phyloP scores from a whole-genome alignment of 2,888 invertebrate species.

The Embidobia sp. region DNA sequence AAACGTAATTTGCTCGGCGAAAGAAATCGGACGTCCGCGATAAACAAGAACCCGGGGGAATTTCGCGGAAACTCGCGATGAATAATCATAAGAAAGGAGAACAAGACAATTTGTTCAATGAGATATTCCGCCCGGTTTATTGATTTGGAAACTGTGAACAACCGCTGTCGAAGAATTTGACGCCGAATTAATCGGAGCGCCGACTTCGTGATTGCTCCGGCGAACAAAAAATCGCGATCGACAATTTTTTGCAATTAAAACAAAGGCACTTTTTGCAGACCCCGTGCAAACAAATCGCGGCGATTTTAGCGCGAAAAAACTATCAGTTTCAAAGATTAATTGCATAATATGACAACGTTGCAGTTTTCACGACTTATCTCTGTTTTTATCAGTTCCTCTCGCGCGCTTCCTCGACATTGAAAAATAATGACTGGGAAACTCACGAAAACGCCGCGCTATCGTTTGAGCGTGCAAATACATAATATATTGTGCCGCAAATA shows the following conservation, averaged over 20 bases:
- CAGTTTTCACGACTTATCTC: conserved; percentile 62
- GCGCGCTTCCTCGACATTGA: conserved; percentile 59
- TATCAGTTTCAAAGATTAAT: conserved; percentile 58
- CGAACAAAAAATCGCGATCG: too few species aligned
- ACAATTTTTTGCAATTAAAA: background rate
- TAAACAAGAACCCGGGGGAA: background rate
- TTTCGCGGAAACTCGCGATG: conserved; percentile 1
- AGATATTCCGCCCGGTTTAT: background rate
- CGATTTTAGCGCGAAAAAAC: conserved; percentile 49
- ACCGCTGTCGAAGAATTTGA: background rate
- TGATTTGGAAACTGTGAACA: conserved; percentile 4
- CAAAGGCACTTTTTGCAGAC: background rate
- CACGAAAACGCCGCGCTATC: conserved; percentile 58
- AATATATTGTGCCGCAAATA: conserved; percentile 48
- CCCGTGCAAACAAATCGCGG: conserved; percentile 3
- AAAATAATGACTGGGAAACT: conserved; percentile 62
- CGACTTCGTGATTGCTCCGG: too few species aligned
- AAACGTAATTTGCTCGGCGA: background rate
- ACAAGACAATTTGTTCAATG: background rate
- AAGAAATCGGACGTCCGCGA: background rate
- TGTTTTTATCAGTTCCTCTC: conserved; percentile 62
- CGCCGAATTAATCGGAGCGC: background rate
- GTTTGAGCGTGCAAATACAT: conserved; percentile 47
- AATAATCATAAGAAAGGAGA: conserved; percentile 8
- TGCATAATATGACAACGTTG: conserved; percentile 61